Conservation (phyloP, 2,797 vertebrate species). For the Spheniscus humboldti region DNA sequence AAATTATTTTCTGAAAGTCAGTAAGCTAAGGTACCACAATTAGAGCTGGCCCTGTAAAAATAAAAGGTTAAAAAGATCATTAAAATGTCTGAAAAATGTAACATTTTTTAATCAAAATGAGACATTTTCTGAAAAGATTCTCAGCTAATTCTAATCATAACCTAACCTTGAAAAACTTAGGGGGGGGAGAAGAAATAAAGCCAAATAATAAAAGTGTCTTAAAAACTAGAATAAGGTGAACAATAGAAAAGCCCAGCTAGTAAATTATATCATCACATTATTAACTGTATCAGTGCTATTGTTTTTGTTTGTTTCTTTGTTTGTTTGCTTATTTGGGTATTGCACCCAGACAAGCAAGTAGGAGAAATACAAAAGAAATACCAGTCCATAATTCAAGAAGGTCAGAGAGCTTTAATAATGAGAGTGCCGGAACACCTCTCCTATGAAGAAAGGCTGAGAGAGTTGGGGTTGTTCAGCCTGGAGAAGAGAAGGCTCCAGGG, state of each 20-base stretch:
- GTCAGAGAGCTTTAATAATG: not conserved
- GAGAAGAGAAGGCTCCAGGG: not conserved
- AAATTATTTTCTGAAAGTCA: not conserved
- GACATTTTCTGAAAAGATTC: not conserved
- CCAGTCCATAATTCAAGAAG: not conserved
- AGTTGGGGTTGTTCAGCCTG: not conserved
- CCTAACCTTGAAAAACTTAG: not conserved
- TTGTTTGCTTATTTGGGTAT: not conserved
- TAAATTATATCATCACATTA: not conserved
- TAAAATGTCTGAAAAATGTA: not conserved
- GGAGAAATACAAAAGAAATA: not conserved
- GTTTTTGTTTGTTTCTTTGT: not conserved
- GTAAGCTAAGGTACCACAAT: not conserved
- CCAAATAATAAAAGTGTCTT: not conserved
- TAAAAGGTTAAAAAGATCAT: not conserved
- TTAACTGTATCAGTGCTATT: not conserved
- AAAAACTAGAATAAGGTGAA: not conserved
- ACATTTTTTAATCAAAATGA: not conserved
- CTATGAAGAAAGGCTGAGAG: not conserved
- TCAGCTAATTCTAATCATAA: not conserved
- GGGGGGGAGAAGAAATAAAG: not conserved
- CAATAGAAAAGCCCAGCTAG: not conserved
- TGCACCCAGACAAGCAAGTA: not conserved
- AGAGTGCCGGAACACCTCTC: not conserved
- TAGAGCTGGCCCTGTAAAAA: not conserved